Conservation (phyloP, 2,113 vertebrate genomes). For the Panurus biarmicus region DNA sequence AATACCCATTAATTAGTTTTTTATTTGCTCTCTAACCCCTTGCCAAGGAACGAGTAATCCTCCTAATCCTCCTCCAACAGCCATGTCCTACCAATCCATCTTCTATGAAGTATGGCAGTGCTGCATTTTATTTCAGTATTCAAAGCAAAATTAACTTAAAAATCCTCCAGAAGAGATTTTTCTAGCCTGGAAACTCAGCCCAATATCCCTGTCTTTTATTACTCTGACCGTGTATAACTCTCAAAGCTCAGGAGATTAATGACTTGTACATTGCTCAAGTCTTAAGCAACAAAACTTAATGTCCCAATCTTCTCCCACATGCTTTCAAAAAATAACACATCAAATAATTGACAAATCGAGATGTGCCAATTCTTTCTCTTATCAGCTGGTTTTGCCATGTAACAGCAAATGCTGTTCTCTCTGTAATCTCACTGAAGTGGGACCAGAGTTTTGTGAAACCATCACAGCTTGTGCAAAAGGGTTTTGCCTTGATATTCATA, state of each 20-base stretch:
- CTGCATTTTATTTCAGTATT: neutral
- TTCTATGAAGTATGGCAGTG: neutral
- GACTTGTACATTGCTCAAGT: neutral
- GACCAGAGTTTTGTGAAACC: neutral
- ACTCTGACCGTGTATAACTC: neutral
- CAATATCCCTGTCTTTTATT: neutral
- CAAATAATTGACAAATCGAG: neutral
- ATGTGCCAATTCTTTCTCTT: neutral
- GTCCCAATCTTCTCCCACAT: fast-evolving
- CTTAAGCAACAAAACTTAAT: neutral
- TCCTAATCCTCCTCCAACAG: neutral
- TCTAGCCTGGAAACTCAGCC: neutral
- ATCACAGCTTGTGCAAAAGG: neutral
- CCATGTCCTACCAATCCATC: neutral
- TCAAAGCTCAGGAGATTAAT: neutral
- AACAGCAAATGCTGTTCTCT: neutral
- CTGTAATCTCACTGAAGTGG: neutral
- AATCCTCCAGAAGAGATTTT: neutral
- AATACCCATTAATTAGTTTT: neutral
- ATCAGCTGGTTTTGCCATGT: neutral
- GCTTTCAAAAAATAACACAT: neutral
- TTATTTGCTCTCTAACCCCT: neutral
- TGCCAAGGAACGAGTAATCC: neutral
- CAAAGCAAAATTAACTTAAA: neutral
- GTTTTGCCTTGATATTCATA: neutral